phyloP scores from a whole-genome alignment of 2,888 invertebrate species.

The Rhaphigaster nebulosa region DNA sequence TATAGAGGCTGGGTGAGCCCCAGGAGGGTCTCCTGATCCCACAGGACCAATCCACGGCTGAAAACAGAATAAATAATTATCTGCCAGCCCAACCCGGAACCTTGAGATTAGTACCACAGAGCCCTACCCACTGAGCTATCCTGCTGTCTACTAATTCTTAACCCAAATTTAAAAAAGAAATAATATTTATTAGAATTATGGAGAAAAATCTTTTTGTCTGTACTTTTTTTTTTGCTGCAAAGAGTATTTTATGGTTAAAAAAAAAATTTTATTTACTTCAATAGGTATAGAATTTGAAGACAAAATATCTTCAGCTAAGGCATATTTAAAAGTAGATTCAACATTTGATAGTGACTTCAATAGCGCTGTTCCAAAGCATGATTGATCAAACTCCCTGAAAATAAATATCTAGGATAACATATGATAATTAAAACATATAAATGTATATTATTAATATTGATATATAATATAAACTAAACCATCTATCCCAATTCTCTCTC shows the following conservation, averaged over 20 bases:
- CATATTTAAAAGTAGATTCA: slow-evolving; percentile 3
- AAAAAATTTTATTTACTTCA: background rate
- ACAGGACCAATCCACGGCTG: too few relatives aligned
- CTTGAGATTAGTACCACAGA: too few relatives aligned
- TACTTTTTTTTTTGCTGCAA: too few relatives aligned
- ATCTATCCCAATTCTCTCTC: background rate
- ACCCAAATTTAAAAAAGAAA: too few relatives aligned
- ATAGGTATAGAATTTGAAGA: background rate
- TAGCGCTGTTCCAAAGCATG: background rate
- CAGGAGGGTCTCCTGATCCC: too few relatives aligned
- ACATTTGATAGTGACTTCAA: slow-evolving; percentile 15
- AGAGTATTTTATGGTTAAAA: background rate
- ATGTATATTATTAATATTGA: background rate
- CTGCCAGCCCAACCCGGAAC: too few relatives aligned
- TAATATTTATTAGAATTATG: background rate
- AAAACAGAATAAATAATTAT: too few relatives aligned
- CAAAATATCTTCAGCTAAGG: slow-evolving; percentile 12
- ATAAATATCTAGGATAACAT: background rate
- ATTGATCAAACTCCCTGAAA: slow-evolving; percentile 39
- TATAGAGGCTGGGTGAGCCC: too few relatives aligned
- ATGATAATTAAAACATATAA: background rate
- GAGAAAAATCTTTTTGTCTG: too few relatives aligned
- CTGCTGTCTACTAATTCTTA: too few relatives aligned
- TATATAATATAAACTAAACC: background rate
- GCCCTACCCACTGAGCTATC: too few relatives aligned